Evolutionary conservation across 2,797 vertebrate genomes (phyloP), one percentile per base, ranked within the genome.

Genomic region (Coregonus ussuriensis): DNA sequence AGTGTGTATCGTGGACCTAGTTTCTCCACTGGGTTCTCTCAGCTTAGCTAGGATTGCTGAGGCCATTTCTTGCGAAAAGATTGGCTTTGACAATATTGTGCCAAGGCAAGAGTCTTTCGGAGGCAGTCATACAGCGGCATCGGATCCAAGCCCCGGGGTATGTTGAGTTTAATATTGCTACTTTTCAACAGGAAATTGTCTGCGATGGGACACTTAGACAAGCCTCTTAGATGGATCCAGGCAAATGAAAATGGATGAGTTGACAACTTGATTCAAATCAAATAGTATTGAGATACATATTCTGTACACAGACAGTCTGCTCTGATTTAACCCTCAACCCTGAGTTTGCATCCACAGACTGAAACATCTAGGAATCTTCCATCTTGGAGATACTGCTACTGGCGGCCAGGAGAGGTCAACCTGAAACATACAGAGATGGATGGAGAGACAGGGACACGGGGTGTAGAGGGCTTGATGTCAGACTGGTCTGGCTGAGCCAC

Each of bases 191-290:
- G n/a, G 35, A 52, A 78, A 81, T 84, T 53, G 85, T 73, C 77
- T 82, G 79, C 5, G 51, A 82, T 87, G 37, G 51, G 47, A 65
- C 71, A 81, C 76, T 78, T 87, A 86, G 79, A 85, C 81, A 79
- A 80, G 83, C 79, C 66, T 77, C 81, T 87, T 86, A 74, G 14
- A 66, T 81, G 79, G 77, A 82, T 67, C 54, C 35, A 79, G 79
- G 86, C 82, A 74, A 83, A 84, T 84, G 72, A 85, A 88, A 88
- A 81, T n/a, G 78, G 83, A 79, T 31, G 53, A 11, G 14, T 76
- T 83, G 77, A 88, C 80, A 84, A 75, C 83, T 77, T 70, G 15
- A 21, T 71, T 71, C n/a, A 31, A 33, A 37, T 11, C 31, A 68
- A 6, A 37, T 65, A 31, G 21, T 65, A 29, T 65, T 25, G 21